Conservation (phyloP, 1,140 invertebrate species). For the Caenorhabditis inopinata region DNA sequence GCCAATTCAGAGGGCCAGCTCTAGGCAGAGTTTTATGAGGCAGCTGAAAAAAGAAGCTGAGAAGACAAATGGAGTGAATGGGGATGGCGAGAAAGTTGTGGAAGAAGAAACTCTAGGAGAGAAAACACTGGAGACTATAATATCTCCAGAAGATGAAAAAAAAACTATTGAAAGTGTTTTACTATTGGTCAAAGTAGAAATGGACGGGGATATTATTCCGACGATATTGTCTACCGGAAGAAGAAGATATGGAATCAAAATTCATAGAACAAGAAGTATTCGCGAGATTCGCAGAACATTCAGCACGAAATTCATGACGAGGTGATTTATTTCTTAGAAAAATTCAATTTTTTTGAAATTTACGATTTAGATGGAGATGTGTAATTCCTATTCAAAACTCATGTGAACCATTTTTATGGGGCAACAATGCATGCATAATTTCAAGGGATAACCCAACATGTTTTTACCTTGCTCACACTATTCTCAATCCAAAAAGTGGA, state of each 20-base stretch:
- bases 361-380: neutral
- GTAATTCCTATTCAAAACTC: neutral
- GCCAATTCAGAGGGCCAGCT: neutral
- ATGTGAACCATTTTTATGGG: neutral
- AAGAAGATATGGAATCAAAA: conserved; percentile 10
- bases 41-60: neutral
- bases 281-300: neutral
- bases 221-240: neutral
- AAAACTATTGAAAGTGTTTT: conserved; percentile 8
- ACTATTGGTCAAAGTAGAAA: neutral
- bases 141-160: neutral
- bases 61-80: neutral
- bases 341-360: too few species aligned
- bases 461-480: conserved; percentile 8
- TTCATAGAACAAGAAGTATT: neutral
- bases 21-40: conserved; percentile 8
- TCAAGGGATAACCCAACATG: conserved; percentile 10
- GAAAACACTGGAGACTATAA: neutral
- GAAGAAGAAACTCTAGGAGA: neutral
- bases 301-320: conserved; percentile 16
- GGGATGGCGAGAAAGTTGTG: neutral
- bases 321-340: neutral
- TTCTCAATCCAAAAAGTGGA: conserved; percentile 20
- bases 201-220: neutral
- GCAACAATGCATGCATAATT: neutral